Evolutionary conservation across 2,888 invertebrate species (phyloP), one percentile per base, ranked within the genome.

Genomic region (Anaspis maculata): DNA sequence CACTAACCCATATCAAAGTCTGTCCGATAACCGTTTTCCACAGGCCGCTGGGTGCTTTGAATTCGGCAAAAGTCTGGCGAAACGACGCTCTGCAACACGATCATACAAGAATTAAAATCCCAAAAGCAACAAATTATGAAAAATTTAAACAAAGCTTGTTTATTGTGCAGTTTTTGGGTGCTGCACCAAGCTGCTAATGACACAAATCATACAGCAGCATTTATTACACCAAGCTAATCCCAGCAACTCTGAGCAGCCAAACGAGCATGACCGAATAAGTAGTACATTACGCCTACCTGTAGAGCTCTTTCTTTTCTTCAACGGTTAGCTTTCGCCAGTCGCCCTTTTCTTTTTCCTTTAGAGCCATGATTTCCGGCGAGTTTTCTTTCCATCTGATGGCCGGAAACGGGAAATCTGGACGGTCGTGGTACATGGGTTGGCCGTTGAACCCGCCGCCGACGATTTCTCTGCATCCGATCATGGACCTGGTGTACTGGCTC

Each of bases 31-130:
- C 56, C 0, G 71, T 70, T 69, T 92, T 94, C 90, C 90, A 91
- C 58, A 86, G 79, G 2, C 90, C 91, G 2, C 79, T 78, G 13
- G 88, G 85, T 0, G 91, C 87, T 41, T 81, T 70, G 68, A 94
- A 79, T 71, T 98, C 98, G 1, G 85, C 72, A 59, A 85, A 89
- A 9, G 97, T 98, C 65, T 90, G 88, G 56, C 95, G 83, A 70
- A 88, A 98, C 46, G 88, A 86, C 1, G 88, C 79, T 40, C 97
- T 77, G n/a, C n/a, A n/a, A n/a, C n/a, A n/a, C n/a, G n/a, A n/a
- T n/a, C n/a, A n/a, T n/a, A n/a, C n/a, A n/a, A n/a, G n/a, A n/a
- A n/a, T n/a, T n/a, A n/a, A n/a, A n/a, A n/a, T n/a, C n/a, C n/a
- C n/a, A n/a, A n/a, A n/a, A n/a, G n/a, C n/a, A n/a, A n/a, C n/a